Conservation (phyloP, 2,888 invertebrate species). For the Cybosia mesomella region DNA sequence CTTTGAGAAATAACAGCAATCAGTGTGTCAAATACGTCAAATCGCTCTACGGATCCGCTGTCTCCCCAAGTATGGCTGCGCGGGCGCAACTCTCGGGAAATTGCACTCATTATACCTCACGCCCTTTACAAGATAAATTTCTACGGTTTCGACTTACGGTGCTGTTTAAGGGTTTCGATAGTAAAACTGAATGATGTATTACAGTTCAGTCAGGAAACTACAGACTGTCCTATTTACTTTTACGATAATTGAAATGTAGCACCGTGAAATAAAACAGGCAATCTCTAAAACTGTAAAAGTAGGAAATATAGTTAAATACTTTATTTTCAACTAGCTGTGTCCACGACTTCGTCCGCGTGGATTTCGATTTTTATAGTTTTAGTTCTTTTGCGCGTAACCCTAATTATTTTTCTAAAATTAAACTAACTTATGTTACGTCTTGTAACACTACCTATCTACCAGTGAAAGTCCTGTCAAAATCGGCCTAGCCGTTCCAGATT, state of each 20-base stretch:
- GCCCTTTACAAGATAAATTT: slow-evolving; percentile 7
- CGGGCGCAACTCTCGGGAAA: slow-evolving; percentile 41
- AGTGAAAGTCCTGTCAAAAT: too few species aligned
- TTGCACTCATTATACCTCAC: slow-evolving; percentile 47
- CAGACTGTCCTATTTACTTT: neutral
- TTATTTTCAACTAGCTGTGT: too few species aligned
- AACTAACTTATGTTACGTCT: too few species aligned
- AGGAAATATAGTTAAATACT: too few species aligned
- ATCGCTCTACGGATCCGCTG: slow-evolving; percentile 51
- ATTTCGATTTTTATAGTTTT: too few species aligned
- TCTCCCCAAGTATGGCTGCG: slow-evolving; percentile 56
- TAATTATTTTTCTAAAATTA: too few species aligned
- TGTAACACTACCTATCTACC: too few species aligned
- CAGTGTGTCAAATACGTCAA: slow-evolving; percentile 57
- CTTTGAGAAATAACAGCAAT: slow-evolving; percentile 60
- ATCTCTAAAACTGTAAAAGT: slow-evolving; percentile 2
- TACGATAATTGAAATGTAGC: neutral
- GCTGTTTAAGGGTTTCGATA: slow-evolving; percentile 1
- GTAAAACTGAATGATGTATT: slow-evolving; percentile 6
- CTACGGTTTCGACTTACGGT: slow-evolving; percentile 3
- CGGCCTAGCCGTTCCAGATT: too few species aligned
- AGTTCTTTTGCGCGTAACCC: too few species aligned
- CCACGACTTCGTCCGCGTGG: too few species aligned
- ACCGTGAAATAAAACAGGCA: neutral
- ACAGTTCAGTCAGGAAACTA: neutral